A percentile compares a stretch with the other conserved stretches of the same genome.
phyloP scores from a whole-genome alignment of 2,888 invertebrate genomes.

The Drosophila affinis region DNA sequence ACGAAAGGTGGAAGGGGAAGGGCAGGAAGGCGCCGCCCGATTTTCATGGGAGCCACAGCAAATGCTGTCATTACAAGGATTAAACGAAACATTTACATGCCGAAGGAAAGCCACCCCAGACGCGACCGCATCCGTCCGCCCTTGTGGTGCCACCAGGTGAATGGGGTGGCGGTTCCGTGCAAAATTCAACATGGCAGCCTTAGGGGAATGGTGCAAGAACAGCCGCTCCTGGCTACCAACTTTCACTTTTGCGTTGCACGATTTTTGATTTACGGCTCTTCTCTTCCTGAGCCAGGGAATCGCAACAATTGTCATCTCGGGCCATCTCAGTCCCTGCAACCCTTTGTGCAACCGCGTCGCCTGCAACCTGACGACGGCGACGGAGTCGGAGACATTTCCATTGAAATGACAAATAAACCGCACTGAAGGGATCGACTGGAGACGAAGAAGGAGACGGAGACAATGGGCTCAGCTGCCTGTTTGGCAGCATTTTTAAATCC shows the following conservation, averaged over 20 bases:
- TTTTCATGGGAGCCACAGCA: conserved; percentile 64
- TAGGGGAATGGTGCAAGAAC: conserved; percentile 14
- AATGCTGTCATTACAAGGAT: conserved; percentile 73
- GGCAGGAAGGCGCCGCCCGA: conserved; percentile 40
- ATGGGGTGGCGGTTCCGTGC: conserved; percentile 35
- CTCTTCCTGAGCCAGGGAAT: conserved; percentile 55
- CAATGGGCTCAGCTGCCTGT: conserved; percentile 74
- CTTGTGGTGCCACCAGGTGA: conserved; percentile 50
- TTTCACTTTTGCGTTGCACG: conserved; percentile 61
- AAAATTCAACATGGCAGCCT: conserved; percentile 55
- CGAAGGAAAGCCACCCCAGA: conserved; percentile 38
- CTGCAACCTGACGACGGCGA: conserved; percentile 61
- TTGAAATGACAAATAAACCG: conserved; percentile 52
- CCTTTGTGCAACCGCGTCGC: conserved; percentile 56
- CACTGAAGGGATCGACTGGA: conserved; percentile 13
- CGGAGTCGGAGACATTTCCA: conserved; percentile 48
- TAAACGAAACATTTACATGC: conserved; percentile 61
- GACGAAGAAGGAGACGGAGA: conserved; percentile 15
- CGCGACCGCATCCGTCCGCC: conserved; percentile 53
- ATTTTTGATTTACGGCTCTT: conserved; percentile 65
- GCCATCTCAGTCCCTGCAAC: conserved; percentile 48
- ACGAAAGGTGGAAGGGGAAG: conserved; percentile 27
- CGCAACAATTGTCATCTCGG: conserved; percentile 70
- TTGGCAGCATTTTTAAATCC: conserved; percentile 69
- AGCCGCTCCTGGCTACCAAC: conserved; percentile 30